Base-by-base conservation (phyloP, 2,888 invertebrate species). In the Ophion slaviceki region DNA sequence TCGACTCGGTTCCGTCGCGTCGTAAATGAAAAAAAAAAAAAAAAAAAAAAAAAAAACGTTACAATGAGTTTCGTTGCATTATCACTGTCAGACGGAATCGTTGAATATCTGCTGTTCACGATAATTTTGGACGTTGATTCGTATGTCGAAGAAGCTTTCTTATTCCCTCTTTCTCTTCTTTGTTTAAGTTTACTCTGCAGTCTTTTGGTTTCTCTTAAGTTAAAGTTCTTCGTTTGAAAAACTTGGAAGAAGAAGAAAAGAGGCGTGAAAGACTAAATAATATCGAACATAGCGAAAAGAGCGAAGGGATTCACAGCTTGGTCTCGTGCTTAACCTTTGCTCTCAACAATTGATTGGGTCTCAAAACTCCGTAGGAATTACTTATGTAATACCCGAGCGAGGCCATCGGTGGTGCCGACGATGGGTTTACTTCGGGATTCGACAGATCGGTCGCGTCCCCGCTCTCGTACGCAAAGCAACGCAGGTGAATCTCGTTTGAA, bases 251-350 rank as follows among this genome's bases (percentile, higher is more conserved):
- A 10, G 11, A 24, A 40, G n/a, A 62, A 74, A 28, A 11, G 28
- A 36, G 32, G 20, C 36, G 47, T 36, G 67, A 66, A 66, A 57
- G 62, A 72, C 24, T 11, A 24, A 68, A 68, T 24, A 47, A 20
- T 32, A 61, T 45, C 8, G n/a, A 28, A 4, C 17, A 59, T 7
- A n/a, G 47, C n/a, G 40, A 71, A 5, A 6, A 59, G n/a, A 53
- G 53, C 1, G 36, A 20, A 57, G 28, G 79, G 36, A 85, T 83
- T 78, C 87, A 94, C 74, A 94, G 91, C 88, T 93, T 93, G 36
- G 94, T 94, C 89, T 94, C 94, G 78, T 93, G 94, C 87, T 93
- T 93, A 20, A 93, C 93, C 88, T 93, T 93, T 75, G 91, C 88
- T 87, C 93, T 91, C 28, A 92, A 89, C 45, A 92, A 88, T 83